Evolutionary conservation across 2,113 vertebrate genomes (phyloP), one percentile per base, ranked within the genome.

Genomic region (Pelusios castaneus): DNA sequence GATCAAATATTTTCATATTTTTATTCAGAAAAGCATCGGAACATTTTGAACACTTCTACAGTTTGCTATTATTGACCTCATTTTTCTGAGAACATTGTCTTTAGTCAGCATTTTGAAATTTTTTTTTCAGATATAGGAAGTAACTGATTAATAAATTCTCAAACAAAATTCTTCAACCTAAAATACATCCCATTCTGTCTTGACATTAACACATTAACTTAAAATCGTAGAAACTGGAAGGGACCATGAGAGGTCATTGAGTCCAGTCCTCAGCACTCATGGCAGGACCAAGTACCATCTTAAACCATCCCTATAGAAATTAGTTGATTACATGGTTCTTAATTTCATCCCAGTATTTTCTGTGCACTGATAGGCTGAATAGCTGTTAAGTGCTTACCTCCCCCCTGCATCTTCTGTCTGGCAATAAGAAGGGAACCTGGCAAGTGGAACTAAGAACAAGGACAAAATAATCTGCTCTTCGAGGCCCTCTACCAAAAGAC

Each of bases 401-500:
- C 84, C 78, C 77, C 75, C n/a, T 78, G 93, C 93, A 95, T 52
- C 92, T 86, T 94, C 90, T 96, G 94, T 82, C 93, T 95, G 93
- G 94, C 89, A 93, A 85, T 89, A 90, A 88, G 94, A 91, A 94
- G 84, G 91, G 77, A 93, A 82, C 85, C 91, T 97, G 95, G 95
- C 95, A 94, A 94, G 91, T 24, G 49, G 80, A 84, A 79, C 63
- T 78, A 82, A 84, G 63, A 95, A 70, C 84, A 94, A 97, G 96
- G 95, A 94, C 93, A 92, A 92, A 93, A 70, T 88, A 90, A 97
- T 97, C 93, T 93, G 70, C 77, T 91, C 80, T 77, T 45, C 1
- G 34, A 86, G 87, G 56, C n/a, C 91, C 84, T 89, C 84, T 97
- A 95, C 96, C 95, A 97, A 97, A 94, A 14, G 78, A 85, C 94